Evolutionary conservation across 2,888 invertebrate species (phyloP), one percentile per base, ranked within the genome.

Genomic region (Phaedon cochleariae): DNA sequence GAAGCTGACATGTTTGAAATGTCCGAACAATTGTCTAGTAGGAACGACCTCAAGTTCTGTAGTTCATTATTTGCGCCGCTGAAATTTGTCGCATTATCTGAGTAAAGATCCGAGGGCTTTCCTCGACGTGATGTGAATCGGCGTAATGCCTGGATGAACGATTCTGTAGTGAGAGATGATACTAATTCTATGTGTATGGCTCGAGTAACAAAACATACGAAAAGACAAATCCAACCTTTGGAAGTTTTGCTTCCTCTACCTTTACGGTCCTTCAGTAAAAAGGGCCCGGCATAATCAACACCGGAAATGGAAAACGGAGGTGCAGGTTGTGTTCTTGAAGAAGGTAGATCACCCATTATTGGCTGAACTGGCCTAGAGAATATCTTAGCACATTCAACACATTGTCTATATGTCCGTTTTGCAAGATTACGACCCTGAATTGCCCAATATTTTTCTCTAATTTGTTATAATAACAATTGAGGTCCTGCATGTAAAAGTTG

Each of bases 231-330:
- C 26, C 26, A 26, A 5, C 6, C 6, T 26, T 26, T 26, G 3
- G 26, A 26, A 26, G 26, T 26, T 26, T 26, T 26, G 26, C 26
- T 26, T 26, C 26, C 26, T 26, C 26, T 26, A 26, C 26, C 26
- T 15, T 45, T 31, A n/a, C 59, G 17, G 26, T 68, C 62, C 34
- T 68, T 69, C 1, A 71, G 22, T 10, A 65, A 57, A 31, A 73
- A 59, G 4, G 68, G 72, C 12, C 75, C 76, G 5, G 69, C 69
- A 46, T 74, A 74, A 54, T 74, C 75, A 15, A 74, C 58, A 9
- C 74, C 73, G 1, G 45, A 34, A 2, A 45, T 61, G 17, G 34
- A 22, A 53, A 70, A 72, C 7, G 72, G 65, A 20, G 46, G 49
- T 1, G 60, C 26, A 3, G 4, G 3, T 26, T 26, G 26, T 5